Evolutionary conservation across 2,797 vertebrate species (phyloP), one percentile per base, ranked within the genome.

Genomic region (Mionectes olivaceus): DNA sequence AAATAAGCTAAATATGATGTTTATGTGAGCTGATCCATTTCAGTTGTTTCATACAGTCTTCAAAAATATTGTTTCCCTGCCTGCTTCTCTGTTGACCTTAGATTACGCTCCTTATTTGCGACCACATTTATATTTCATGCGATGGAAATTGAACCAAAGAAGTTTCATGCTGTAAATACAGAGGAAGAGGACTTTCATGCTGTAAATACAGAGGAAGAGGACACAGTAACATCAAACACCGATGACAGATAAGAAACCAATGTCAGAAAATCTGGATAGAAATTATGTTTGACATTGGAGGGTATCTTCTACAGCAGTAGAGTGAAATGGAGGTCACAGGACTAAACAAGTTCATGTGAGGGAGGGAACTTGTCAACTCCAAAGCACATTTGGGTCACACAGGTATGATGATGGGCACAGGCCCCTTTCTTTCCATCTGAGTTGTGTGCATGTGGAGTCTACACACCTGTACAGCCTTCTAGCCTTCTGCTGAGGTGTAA

Each of bases 121-220:
- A 14, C 65, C 59, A 50, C 69, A 95, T 96, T 95, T 89, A 83
- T 96, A 86, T 94, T 96, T 95, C 46, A 91, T 93, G 46, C 16
- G 49, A 50, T 0, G 0, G 69, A 94, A 94, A 94, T 83, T 71
- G 90, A 95, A 71, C 19, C 37, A 63, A 82, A 59, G 52, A 67
- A 74, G 7, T 77, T 89, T 74, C 33, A 50, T 39, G 49, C 41
- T 80, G 52, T 69, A 83, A 80, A 60, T 56, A 23, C 30, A 47
- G 87, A 83, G 37, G 78, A 41, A 78, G 49, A 92, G 41, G 57
- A 50, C 64, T 77, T 89, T 74, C 33, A 50, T 39, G 49, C 41
- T 80, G 52, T 69, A 83, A 80, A 60, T 56, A 23, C 30, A 47
- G 87, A 83, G 37, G 78, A 41, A 78, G 49, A 92, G 41, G 57